Percentiles rank a stretch among this genome's conserved stretches.
phyloP scores from a whole-genome alignment of 2,113 vertebrate species.

The Tetraodon nigroviridis region DNA sequence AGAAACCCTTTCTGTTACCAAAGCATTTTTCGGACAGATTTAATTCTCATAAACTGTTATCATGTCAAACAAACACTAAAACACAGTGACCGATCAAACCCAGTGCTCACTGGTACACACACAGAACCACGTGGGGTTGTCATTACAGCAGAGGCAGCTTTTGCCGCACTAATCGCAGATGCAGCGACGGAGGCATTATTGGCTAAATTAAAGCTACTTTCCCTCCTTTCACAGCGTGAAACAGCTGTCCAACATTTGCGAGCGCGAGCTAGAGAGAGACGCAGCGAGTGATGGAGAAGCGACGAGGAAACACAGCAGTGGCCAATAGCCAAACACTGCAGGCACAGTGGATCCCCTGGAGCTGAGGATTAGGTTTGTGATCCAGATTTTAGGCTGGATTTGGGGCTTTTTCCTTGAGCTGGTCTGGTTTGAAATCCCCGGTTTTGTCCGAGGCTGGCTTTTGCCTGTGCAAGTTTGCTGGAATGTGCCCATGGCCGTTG shows the following conservation, averaged over 20 bases:
- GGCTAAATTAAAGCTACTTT: slow-evolving; percentile 47
- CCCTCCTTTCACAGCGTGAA: slow-evolving; percentile 41
- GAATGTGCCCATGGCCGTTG: slow-evolving; percentile 24
- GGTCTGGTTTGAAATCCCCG: slow-evolving; percentile 33
- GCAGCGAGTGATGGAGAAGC: slow-evolving; percentile 1
- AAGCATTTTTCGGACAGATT: slow-evolving; percentile 11
- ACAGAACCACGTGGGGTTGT: slow-evolving; percentile 59
- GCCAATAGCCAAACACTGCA: slow-evolving; percentile 45
- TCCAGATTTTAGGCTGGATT: slow-evolving; percentile 65
- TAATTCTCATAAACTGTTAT: slow-evolving; percentile 19
- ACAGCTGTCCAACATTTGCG: slow-evolving; percentile 55
- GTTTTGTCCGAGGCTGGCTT: slow-evolving; percentile 44
- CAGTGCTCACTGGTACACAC: slow-evolving; percentile 45
- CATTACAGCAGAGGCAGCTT: slow-evolving; percentile 49
- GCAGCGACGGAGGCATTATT: slow-evolving; percentile 55
- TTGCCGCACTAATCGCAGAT: slow-evolving; percentile 63
- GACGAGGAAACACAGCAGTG: slow-evolving; percentile 38
- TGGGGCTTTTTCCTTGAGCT: slow-evolving; percentile 40
- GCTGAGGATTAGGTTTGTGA: slow-evolving; percentile 59
- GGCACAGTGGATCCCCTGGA: slow-evolving; percentile 51
- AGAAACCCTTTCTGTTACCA: background rate
- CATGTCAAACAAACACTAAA: slow-evolving; percentile 38
- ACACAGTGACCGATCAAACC: slow-evolving; percentile 47
- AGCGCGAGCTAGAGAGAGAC: slow-evolving; percentile 11
- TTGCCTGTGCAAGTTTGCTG: slow-evolving; percentile 19